Percentiles rank a stretch among this genome's conserved stretches.
Evolutionary conservation across 2,113 vertebrate genomes (phyloP).

Genomic region (Hipposideros armiger): DNA sequence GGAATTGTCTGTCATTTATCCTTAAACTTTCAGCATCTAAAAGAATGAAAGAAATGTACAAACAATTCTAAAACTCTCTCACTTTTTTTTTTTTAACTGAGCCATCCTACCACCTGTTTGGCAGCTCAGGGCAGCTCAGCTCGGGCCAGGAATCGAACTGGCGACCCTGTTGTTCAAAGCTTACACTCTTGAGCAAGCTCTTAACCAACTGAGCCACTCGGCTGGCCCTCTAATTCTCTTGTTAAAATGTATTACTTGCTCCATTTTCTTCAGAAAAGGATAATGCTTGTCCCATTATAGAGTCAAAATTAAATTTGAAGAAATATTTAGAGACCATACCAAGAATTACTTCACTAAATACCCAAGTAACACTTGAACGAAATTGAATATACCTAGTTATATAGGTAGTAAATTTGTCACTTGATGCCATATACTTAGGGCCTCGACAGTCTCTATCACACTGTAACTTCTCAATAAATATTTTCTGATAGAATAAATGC

Average conservation of each 20-base stretch:
- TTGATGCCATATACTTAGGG: background rate
- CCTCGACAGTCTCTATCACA: background rate
- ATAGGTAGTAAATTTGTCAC: background rate
- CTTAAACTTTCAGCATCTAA: background rate
- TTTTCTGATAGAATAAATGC: background rate
- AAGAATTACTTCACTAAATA: background rate
- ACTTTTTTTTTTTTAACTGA: too few relatives aligned
- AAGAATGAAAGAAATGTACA: background rate
- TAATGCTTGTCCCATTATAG: background rate
- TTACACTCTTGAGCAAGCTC: too few relatives aligned
- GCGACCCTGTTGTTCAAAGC: too few relatives aligned
- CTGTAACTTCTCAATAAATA: background rate
- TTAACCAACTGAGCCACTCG: too few relatives aligned
- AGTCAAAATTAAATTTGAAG: constrained; percentile 48
- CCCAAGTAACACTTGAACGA: background rate
- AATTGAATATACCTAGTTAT: background rate
- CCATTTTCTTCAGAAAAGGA: background rate
- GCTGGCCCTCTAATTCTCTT: too few relatives aligned
- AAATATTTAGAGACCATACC: background rate
- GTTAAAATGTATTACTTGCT: background rate
- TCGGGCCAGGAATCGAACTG: too few relatives aligned
- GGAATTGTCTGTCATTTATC: background rate
- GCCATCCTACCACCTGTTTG: too few relatives aligned
- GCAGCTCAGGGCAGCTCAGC: too few relatives aligned
- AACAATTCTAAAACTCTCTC: background rate